Evolutionary conservation across 2,113 vertebrate species (phyloP).

Genomic region (Chauna torquata): DNA sequence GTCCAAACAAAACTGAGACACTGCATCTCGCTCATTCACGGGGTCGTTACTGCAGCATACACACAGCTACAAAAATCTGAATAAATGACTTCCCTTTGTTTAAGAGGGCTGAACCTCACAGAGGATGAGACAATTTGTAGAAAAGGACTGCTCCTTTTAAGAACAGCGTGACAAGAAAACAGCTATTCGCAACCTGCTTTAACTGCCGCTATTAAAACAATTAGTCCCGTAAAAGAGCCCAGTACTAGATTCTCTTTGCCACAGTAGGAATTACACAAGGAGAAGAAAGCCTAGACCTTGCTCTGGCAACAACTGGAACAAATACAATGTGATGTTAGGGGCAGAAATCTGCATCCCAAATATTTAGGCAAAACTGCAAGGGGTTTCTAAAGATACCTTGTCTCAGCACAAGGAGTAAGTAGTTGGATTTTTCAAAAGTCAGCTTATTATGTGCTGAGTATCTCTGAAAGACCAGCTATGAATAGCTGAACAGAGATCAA

Average conservation of each 20-base stretch:
- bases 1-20: background rate
- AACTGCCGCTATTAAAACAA: background rate
- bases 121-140: background rate
- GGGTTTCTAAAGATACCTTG: background rate
- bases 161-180: background rate
- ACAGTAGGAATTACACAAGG: background rate
- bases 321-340: background rate
- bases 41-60: background rate
- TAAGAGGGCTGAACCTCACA: background rate
- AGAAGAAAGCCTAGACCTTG: background rate
- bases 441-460: background rate
- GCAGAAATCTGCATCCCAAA: background rate
- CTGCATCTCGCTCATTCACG: background rate
- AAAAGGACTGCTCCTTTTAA: background rate
- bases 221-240: background rate
- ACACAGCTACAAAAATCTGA: background rate
- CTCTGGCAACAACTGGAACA: background rate
- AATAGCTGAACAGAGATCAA: background rate
- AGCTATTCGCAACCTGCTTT: background rate
- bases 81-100: background rate
- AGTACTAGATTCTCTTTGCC: background rate
- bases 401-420: background rate
- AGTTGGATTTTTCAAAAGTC: background rate
- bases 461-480: background rate
- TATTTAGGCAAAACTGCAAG: background rate